Conservation (phyloP, 2,797 vertebrate genomes). For the Schizopygopsis malacanthus region DNA sequence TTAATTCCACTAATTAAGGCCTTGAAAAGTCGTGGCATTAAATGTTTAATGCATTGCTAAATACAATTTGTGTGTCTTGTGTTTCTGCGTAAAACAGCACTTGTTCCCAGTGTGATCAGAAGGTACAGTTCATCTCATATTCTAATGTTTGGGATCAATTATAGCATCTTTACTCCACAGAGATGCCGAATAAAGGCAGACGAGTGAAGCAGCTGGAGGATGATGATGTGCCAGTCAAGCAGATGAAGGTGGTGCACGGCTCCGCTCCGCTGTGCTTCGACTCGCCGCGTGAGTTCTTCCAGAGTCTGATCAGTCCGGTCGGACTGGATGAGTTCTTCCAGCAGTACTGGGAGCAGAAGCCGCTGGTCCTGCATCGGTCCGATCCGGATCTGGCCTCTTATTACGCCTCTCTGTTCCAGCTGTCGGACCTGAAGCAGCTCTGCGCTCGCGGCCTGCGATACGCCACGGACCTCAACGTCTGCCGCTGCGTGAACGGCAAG, state of each 20-base stretch:
- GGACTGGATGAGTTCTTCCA: slow-evolving; percentile 81
- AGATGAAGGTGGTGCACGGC: slow-evolving; percentile 54
- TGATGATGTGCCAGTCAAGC: slow-evolving; percentile 67
- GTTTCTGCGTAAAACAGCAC: not conserved
- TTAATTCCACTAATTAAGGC: not conserved
- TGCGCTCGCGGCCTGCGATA: slow-evolving; percentile 80
- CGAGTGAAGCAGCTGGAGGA: slow-evolving; percentile 24
- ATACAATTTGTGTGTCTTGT: not conserved
- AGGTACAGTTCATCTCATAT: not conserved
- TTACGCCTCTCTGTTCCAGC: slow-evolving; percentile 84
- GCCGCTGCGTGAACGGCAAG: slow-evolving; percentile 82
- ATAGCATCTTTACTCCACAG: not conserved
- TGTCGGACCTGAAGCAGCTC: slow-evolving; percentile 81
- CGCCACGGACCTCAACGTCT: slow-evolving; percentile 84
- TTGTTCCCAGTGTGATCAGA: not conserved
- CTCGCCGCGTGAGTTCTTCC: slow-evolving; percentile 80
- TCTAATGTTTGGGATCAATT: not conserved
- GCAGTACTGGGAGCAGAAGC: slow-evolving; percentile 91
- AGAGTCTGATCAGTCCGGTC: slow-evolving; percentile 86
- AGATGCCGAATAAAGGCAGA: slow-evolving; percentile 83
- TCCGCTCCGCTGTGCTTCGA: slow-evolving; percentile 72
- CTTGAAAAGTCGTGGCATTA: too few relatives aligned
- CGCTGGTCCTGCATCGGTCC: slow-evolving; percentile 82
- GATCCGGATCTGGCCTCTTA: slow-evolving; percentile 74
- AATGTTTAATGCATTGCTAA: too few relatives aligned